Base-by-base conservation (phyloP, 1,140 invertebrate genomes). In the Scylla paramamosain region DNA sequence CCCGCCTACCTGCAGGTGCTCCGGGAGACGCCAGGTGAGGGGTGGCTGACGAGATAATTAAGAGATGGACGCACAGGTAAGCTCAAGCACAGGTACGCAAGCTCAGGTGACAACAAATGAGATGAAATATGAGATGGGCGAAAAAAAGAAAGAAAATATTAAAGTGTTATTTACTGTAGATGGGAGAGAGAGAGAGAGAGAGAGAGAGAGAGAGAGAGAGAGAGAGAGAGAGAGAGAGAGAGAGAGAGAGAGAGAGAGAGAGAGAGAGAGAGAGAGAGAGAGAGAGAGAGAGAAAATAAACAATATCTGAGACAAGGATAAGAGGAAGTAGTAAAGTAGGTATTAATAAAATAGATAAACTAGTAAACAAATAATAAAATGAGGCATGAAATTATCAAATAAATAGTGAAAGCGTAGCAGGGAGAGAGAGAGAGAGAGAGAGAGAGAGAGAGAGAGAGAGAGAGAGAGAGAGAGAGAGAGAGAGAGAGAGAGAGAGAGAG, bases 391-490 rank as follows among this genome's bases (percentile, higher is more conserved):
- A 89, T 0, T n/a, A n/a, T n/a, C n/a, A 88, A 45, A 20, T 7
- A 89, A 45, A 39, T 14, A 89, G 29, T 39, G 45, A 45, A 8
- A 39, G 10, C 12, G 45, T 25, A 25, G 14, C 12, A 25, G 52
- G 1, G 28, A 67, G 91, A 92, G 59, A 92, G 59, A 82, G 91
- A 92, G 91, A 92, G 67, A 32, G 91, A 92, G 91, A 92, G 67
- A 92, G 32, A 83, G 91, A 31, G 28, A 67, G 91, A 92, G 59
- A 92, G 59, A 82, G 91, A 92, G 91, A 92, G 67, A 32, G 91
- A 92, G 91, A 92, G 67, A 92, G 32, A 83, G 91, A 92, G 67
- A 20, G 46, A 48, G 83, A 20, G n/a, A 87, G 84, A 32, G 8
- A 82, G 32, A 31, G 29, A 87, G 83, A 59, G 28, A 88, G 67